Evolutionary conservation across 2,888 invertebrate genomes (phyloP), one percentile per base, ranked within the genome.

Genomic region (Notodromas monacha): DNA sequence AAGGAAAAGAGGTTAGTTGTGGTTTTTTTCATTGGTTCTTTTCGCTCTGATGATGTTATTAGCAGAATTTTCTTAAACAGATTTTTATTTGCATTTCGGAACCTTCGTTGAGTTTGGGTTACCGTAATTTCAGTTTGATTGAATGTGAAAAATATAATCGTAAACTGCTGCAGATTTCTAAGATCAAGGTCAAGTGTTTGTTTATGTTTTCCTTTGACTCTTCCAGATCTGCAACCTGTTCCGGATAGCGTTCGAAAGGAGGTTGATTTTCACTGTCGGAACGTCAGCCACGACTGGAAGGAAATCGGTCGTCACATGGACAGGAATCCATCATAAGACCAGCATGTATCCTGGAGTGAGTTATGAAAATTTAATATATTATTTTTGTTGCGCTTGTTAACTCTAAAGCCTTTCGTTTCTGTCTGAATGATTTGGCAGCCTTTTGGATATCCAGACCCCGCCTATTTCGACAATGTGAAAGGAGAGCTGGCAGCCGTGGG

Each of bases 391-490:
- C n/a, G n/a, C n/a, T n/a, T n/a, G n/a, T n/a, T n/a, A n/a, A n/a
- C n/a, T n/a, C n/a, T n/a, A n/a, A n/a, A n/a, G n/a, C n/a, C n/a
- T n/a, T n/a, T n/a, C n/a, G n/a, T n/a, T n/a, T n/a, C n/a, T n/a
- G n/a, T n/a, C n/a, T n/a, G n/a, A n/a, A n/a, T n/a, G n/a, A n/a
- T n/a, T n/a, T n/a, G n/a, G n/a, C n/a, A n/a, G n/a, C n/a, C 21
- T 21, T 21, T 21, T 21, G 21, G 21, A 21, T 21, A 21, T 21
- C 21, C 21, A 21, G 21, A 21, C 21, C 21, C 21, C 21, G n/a
- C 6, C 6, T 21, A 21, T 21, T n/a, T 21, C n/a, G 21, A 21
- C 8, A 21, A 21, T 21, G 21, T 21, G 8, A 6, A n/a, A 21
- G 21, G n/a, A 21, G 21, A 21, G n/a, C 6, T 21, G 6, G 8